A percentile compares a stretch with the other conserved stretches of the same genome.
phyloP scores from a whole-genome alignment of 2,888 invertebrate species.

The Mactromeris polynyma region DNA sequence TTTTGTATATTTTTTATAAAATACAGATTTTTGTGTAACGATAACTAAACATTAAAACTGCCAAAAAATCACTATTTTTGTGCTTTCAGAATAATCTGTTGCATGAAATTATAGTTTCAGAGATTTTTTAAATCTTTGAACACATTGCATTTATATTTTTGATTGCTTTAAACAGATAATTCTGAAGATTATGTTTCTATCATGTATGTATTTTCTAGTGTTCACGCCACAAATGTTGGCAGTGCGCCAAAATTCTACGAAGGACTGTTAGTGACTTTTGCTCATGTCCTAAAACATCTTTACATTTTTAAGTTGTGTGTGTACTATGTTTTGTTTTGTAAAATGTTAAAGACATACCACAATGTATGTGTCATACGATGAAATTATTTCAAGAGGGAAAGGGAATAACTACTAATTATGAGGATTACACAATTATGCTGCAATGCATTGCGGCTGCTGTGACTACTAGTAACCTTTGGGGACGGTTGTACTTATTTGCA shows the following conservation, averaged over 20 bases:
- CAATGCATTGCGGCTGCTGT: neutral
- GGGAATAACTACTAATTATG: neutral
- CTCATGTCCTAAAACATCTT: slow-evolving; percentile 11
- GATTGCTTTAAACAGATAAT: neutral
- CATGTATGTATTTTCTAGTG: neutral
- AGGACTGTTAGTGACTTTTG: slow-evolving; percentile 9
- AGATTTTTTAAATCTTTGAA: neutral
- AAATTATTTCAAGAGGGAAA: neutral
- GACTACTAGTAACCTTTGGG: neutral
- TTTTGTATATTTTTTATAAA: neutral
- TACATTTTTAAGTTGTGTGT: neutral
- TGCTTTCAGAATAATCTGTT: neutral
- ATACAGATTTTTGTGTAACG: neutral
- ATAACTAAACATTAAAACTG: neutral
- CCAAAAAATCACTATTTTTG: neutral
- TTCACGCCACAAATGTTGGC: neutral
- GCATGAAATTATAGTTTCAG: neutral
- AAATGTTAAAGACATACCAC: too few species aligned
- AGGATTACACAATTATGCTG: neutral
- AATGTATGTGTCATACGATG: neutral
- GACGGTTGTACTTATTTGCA: neutral
- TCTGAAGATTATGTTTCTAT: neutral
- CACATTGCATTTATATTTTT: neutral
- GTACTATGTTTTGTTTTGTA: neutral
- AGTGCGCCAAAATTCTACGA: neutral